These are phyloP conservation scores for Eulemur rufifrons DNA, from an alignment of 2,113 vertebrate species.

Conservation along the genomic window DNA sequence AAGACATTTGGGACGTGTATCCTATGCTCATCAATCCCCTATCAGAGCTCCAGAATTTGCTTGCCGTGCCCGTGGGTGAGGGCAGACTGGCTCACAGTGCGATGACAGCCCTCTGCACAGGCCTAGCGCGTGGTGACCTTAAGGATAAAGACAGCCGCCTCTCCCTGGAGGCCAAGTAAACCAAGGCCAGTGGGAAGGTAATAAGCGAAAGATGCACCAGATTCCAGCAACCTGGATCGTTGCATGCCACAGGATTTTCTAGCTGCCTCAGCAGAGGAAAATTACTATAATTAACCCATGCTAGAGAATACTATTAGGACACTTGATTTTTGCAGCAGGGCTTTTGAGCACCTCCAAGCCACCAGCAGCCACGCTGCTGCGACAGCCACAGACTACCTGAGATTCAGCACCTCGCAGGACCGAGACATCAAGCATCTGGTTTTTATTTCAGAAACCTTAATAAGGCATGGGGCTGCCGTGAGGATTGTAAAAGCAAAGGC, in stretches of 20 bases:
- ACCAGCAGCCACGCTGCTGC: conserved; percentile 50
- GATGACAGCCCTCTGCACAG: background rate
- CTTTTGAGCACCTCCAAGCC: background rate
- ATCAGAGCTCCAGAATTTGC: background rate
- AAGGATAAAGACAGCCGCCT: background rate
- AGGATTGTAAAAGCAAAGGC: conserved; percentile 74
- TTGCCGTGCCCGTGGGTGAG: background rate
- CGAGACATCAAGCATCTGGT: conserved; percentile 64
- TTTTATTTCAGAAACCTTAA: conserved; percentile 74
- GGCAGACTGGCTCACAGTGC: fast-evolving
- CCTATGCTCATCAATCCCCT: fast-evolving
- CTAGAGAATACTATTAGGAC: conserved; percentile 77
- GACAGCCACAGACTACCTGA: conserved; percentile 54
- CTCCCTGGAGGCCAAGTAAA: background rate
- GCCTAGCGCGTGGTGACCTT: background rate
- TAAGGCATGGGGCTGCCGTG: conserved; percentile 65
- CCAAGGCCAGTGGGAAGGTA: background rate
- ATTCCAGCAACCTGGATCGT: background rate
- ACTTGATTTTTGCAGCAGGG: conserved; percentile 47
- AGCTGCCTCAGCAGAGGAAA: conserved; percentile 65
- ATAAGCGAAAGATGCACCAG: background rate
- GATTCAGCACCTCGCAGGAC: conserved; percentile 41
- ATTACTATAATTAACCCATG: conserved; percentile 69
- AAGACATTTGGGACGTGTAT: fast-evolving
- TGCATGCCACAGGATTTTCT: conserved; percentile 57